Percentiles rank a stretch among this genome's conserved stretches.
phyloP scores from a whole-genome alignment of 2,888 invertebrate species.

The Pristionchus arcanus region DNA sequence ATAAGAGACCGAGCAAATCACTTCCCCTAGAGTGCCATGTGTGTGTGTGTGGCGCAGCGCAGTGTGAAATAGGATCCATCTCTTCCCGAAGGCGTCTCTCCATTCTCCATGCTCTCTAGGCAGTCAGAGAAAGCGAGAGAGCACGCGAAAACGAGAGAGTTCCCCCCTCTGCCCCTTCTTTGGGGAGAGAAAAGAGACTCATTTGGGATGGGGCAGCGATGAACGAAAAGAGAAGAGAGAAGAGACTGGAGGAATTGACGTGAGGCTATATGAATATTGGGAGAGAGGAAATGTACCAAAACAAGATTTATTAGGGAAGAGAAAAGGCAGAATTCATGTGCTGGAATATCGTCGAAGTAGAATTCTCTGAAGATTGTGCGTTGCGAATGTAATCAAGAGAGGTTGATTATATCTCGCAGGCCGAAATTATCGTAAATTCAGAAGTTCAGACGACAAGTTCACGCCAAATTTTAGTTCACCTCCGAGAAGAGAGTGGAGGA shows the following conservation, averaged over 20 bases:
- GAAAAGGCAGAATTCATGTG: too few species aligned
- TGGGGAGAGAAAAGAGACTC: slow-evolving; percentile 34
- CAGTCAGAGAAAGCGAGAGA: neutral
- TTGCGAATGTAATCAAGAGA: too few species aligned
- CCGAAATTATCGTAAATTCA: too few species aligned
- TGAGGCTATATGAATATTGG: neutral
- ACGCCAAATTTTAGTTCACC: too few species aligned
- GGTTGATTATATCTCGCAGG: too few species aligned
- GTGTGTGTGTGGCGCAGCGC: neutral
- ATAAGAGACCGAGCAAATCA: neutral
- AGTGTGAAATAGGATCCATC: slow-evolving; percentile 50
- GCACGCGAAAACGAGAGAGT: neutral
- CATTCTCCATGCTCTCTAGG: neutral
- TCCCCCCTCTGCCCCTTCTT: neutral
- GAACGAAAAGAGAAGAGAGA: slow-evolving; percentile 11
- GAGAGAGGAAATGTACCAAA: neutral
- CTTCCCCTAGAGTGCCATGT: neutral
- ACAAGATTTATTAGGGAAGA: neutral
- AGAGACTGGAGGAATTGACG: slow-evolving; percentile 9
- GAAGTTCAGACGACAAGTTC: too few species aligned
- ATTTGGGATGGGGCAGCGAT: slow-evolving; percentile 44
- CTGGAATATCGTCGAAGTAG: too few species aligned
- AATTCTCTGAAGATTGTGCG: too few species aligned
- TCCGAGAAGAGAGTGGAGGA: too few species aligned
- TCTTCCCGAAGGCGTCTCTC: neutral